Evolutionary conservation across 2,888 invertebrate species (phyloP), one percentile per base, ranked within the genome.

Genomic region (Petrolisthes cinctipes): DNA sequence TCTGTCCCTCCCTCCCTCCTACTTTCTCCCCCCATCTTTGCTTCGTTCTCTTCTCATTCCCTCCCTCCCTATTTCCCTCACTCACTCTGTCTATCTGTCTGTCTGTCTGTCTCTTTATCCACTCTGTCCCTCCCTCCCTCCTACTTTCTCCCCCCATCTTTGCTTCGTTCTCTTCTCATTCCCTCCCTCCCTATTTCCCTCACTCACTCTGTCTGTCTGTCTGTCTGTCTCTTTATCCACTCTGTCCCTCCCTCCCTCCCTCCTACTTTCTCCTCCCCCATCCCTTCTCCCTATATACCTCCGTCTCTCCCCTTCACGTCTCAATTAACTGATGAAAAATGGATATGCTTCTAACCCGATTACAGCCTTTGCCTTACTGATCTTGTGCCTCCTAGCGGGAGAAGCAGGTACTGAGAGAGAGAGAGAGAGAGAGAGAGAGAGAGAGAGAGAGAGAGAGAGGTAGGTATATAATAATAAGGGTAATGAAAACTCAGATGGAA

Each of bases 311-410:
- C 11, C 1, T 56, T n/a, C 23, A 53, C 53, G 23, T 11, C 83
- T 85, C 80, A 80, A 85, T 85, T 81, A 85, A 85, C 85, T 85
- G 79, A 85, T 85, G 85, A 80, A 85, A 85, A 85, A 85, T 85
- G 81, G 85, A 85, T 85, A 80, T 53, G 17, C 57, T 51, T 54
- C 81, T 80, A 71, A 80, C 7, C 85, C 80, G 85, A 68, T 85
- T 80, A 85, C 23, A 73, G 57, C 5, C 54, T 53, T 20, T 53
- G 6, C 54, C 54, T 79, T 37, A 5, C 56, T 79, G 56, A 17
- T 23, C 56, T 79, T 20, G 14, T 53, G 17, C n/a, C 71, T 71
- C n/a, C 9, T 7, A 17, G 51, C 7, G 20, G 56, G 75, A 57
- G 56, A 56, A 7, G 71, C 14, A 23, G 51, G 11, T 7, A 56